Evolutionary conservation across 2,113 vertebrate species (phyloP).

Genomic region (Mormyrus lacerda): DNA sequence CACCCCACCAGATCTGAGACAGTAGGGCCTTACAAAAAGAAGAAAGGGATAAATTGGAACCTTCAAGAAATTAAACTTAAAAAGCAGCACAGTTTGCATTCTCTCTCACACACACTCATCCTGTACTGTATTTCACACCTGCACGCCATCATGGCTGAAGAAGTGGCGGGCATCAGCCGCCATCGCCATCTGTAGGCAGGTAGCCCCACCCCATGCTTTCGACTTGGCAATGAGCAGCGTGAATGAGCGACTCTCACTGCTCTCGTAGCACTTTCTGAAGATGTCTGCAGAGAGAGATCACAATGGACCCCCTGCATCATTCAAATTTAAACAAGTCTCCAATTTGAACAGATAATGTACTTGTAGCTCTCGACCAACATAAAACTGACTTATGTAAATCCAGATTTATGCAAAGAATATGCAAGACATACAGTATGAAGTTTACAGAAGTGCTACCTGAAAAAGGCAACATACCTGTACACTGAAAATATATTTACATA

Average conservation of each 20-base stretch:
- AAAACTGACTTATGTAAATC: neutral
- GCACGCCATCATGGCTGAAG: constrained; percentile 82
- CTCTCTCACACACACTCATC: neutral
- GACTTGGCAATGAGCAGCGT: constrained; percentile 69
- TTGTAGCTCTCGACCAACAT: neutral
- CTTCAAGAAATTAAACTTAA: neutral
- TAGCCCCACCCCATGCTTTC: constrained; percentile 66
- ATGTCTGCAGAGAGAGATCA: constrained; percentile 51
- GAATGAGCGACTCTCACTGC: constrained; percentile 64
- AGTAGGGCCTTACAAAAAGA: constrained; percentile 61
- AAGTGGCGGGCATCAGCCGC: constrained; percentile 71
- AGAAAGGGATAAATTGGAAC: neutral
- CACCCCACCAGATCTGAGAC: constrained; percentile 87
- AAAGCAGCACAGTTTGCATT: neutral
- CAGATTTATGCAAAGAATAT: neutral
- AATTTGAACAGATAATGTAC: neutral
- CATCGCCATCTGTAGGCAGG: constrained; percentile 75
- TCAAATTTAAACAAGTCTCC: neutral
- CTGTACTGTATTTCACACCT: constrained; percentile 51
- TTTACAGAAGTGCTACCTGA: neutral
- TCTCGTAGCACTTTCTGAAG: constrained; percentile 72
- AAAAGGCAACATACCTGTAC: neutral
- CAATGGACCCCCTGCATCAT: neutral
- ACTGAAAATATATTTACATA: neutral
- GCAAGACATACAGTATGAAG: neutral